Evolutionary conservation across 35 echinoderm and acorn worm species (phyloP).

Genomic region (Patiria miniata): DNA sequence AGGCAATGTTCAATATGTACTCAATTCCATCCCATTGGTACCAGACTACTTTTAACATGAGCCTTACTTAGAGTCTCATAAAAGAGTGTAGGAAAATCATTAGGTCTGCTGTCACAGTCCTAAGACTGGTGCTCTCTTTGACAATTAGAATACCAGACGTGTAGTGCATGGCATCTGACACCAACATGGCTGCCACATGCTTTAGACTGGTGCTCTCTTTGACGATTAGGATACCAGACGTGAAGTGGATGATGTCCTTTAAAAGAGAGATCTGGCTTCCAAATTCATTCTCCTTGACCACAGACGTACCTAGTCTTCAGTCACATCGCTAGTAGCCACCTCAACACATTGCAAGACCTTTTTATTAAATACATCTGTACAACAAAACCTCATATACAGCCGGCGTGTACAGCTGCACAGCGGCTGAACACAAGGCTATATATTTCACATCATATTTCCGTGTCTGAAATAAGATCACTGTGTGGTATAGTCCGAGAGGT

Average conservation of each 20-base stretch:
- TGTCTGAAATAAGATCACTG: not conserved
- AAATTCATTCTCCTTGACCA: not conserved
- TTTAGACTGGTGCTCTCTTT: not conserved
- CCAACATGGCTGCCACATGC: not conserved
- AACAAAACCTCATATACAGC: not conserved
- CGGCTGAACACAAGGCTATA: not conserved
- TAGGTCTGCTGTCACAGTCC: not conserved
- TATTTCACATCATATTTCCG: not conserved
- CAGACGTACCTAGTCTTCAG: not conserved
- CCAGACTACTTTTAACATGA: no score
- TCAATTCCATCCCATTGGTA: no score
- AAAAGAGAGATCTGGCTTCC: not conserved
- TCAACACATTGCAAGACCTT: not conserved
- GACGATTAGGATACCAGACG: not conserved
- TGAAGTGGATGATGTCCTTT: not conserved
- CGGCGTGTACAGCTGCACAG: conserved; percentile 1
- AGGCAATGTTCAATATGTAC: no score
- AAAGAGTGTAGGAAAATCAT: no score
- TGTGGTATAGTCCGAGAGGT: not conserved
- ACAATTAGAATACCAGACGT: not conserved
- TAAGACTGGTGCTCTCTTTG: not conserved
- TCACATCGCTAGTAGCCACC: not conserved
- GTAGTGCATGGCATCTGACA: not conserved
- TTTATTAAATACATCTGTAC: conserved; percentile 11
- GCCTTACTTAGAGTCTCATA: no score